Evolutionary conservation across 1,140 invertebrate genomes (phyloP).

Genomic region (Pseudomyrmex gracilis): DNA sequence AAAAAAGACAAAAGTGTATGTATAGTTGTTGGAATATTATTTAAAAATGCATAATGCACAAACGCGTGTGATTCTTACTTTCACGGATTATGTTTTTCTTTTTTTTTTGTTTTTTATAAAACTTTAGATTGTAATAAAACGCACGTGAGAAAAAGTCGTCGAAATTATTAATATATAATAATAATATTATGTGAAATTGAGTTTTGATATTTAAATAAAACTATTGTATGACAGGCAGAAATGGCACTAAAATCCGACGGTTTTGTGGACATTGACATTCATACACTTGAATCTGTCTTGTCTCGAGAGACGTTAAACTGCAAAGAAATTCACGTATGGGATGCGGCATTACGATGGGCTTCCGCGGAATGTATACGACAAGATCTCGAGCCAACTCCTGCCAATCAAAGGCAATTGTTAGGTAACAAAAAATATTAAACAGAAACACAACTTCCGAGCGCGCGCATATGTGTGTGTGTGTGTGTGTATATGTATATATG

Average conservation of each 20-base stretch:
- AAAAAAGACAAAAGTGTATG: neutral
- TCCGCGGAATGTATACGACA: conserved; percentile 92
- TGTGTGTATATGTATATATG: too few species aligned
- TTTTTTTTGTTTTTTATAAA: conserved; percentile 36
- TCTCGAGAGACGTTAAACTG: conserved; percentile 95
- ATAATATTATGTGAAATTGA: conserved; percentile 19
- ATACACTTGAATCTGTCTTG: conserved; percentile 94
- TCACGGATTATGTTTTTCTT: conserved; percentile 2
- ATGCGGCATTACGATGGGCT: conserved; percentile 96
- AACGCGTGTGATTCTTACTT: neutral
- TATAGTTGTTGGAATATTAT: neutral
- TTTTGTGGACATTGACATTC: conserved; percentile 96
- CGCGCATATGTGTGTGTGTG: neutral
- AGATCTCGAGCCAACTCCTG: conserved; percentile 91
- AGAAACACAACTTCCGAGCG: too few species aligned
- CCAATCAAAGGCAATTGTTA: conserved; percentile 85
- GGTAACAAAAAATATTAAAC: conserved; percentile 67
- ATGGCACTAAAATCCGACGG: conserved; percentile 97
- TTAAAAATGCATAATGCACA: neutral
- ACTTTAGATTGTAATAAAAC: neutral
- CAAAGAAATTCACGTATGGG: conserved; percentile 95
- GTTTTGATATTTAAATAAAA: conserved; percentile 57
- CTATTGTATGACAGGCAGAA: conserved; percentile 90
- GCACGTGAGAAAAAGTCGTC: neutral
- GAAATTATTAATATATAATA: conserved; percentile 40